Evolutionary conservation across 2,113 vertebrate species (phyloP), one percentile per base, ranked within the genome.

Genomic region (Cyprinodon tularosa): DNA sequence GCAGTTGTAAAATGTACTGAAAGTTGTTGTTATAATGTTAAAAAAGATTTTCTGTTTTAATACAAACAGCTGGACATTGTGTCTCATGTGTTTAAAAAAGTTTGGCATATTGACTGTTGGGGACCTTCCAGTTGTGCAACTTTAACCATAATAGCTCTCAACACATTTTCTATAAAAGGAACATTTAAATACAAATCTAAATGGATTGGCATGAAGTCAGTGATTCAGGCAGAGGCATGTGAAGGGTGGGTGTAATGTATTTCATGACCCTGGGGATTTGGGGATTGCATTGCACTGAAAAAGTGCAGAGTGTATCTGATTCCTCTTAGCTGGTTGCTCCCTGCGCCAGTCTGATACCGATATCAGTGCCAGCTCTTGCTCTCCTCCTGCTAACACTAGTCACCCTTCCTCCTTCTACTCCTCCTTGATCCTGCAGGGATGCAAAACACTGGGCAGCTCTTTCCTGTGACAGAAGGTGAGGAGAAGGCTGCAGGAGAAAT

Each of bases 301-400:
- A 77, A 62, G 66, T 11, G 53, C 71, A 66, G 39, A 65, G 72
- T 72, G 74, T 72, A 82, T 88, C 76, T 68, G 71, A 86, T 81
- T 88, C 74, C 86, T 75, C 84, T 87, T 83, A 86, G 80, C 87
- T 74, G 38, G 40, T 71, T 72, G 82, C 78, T 77, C 80, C 61
- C 61, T 73, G n/a, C 40, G 80, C 84, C 82, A 78, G 74, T 73
- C 84, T 80, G 61, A 79, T 86, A 87, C 85, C 84, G 81, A 83
- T 80, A 78, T 74, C 71, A 57, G 67, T 71, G 86, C 82, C 81
- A 90, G 73, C 77, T 83, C 68, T 36, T 14, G 9, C 78, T 84
- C 53, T 71, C 69, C 47, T 66, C 47, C 48, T 7, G 37, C 69
- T 81, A 67, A 75, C 50, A 80, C 74, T 73, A 60, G n/a, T 38